Base-by-base conservation (phyloP, 2,888 invertebrate species). In the Nomada hirtipes region DNA sequence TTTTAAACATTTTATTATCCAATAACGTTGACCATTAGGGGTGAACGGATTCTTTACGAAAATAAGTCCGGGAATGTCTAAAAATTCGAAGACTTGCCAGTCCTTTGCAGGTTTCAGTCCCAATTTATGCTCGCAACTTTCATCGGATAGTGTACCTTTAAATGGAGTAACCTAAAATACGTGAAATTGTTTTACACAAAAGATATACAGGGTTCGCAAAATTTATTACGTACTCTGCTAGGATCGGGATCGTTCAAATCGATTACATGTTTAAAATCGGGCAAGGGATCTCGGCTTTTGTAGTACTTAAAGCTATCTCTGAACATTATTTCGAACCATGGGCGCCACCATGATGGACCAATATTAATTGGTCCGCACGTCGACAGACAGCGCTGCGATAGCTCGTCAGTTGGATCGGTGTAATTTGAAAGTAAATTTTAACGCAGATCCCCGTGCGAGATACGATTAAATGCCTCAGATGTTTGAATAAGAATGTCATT, bases 1-100 rank as follows among this genome's bases (percentile, higher is more conserved):
- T 89, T 95, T 95, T 61, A 98, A 93, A 92, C 98, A 97, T 92
- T 96, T 96, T 70, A 96, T 94, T 29, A 97, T 96, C 98, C 98
- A 99, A 92, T 97, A 97, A 75, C 96, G 95, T 93, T 98, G 98
- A 0, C 97, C 98, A 36, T 94, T 90, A 10, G 94, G 86, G 44
- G 96, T 97, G 92, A 98, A 99, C 20, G 98, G 98, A 94, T 98
- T 98, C 89, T 94, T 95, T 78, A 99, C 97, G 70, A 97, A 95
- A 86, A 97, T 94, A 68, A 98, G 95, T n/a, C 98, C 97, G 79
- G 96, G 96, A 84, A 96, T 95, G 53, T 94, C 92, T n/a, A 90
- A 88, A 36, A 97, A 94, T 83, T 95, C 94, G 91, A 94, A 97
- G 55, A 96, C 93, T 89, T 95, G 94, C 98, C 98, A 98, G 53